Percentiles rank a stretch among this genome's conserved stretches.
Evolutionary conservation across 2,888 invertebrate genomes (phyloP).

Genomic region (Spatulosminthurus flaviceps): DNA sequence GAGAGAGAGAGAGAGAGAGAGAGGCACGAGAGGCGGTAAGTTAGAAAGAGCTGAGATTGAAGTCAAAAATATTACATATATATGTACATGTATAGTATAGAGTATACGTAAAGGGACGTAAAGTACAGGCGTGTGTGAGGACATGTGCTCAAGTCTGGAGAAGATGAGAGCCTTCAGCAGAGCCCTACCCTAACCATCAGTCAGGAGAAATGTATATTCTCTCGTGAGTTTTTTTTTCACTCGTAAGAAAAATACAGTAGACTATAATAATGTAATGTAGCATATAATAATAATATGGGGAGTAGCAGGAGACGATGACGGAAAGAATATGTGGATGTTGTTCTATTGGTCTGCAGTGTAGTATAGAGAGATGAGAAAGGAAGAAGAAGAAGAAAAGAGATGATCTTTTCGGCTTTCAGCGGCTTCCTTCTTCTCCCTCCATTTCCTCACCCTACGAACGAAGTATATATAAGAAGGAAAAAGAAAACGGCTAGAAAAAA

Average conservation of each 20-base stretch:
- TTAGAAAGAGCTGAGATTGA: background rate
- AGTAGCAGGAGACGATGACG: background rate
- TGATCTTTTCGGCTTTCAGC: conserved; percentile 43
- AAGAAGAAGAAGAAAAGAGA: conserved; percentile 6
- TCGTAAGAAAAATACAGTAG: background rate
- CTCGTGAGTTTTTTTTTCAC: background rate
- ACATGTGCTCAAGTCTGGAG: conserved; percentile 18
- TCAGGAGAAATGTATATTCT: background rate
- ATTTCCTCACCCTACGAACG: conserved; percentile 24
- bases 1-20: background rate
- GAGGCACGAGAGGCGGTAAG: conserved; percentile 20
- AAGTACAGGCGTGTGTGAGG: background rate
- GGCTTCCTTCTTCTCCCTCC: conserved; percentile 40
- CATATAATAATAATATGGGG: conserved; percentile 21
- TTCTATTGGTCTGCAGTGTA: background rate
- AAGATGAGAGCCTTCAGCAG: conserved; percentile 3
- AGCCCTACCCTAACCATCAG: conserved; percentile 18
- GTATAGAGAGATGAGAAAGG: conserved; percentile 15
- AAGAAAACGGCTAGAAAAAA: too few relatives aligned
- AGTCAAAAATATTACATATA: too few relatives aligned
- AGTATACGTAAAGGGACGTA: too few relatives aligned
- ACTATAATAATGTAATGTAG: conserved; percentile 28
- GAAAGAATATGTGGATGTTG: conserved; percentile 6
- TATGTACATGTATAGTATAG: too few relatives aligned
- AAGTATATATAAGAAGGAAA: too few relatives aligned